A percentile compares a stretch with the other conserved stretches of the same genome.
These are phyloP conservation scores for Temnothorax curvispinosus DNA, from an alignment of 1,140 invertebrate genomes.

Conservation along the genomic window DNA sequence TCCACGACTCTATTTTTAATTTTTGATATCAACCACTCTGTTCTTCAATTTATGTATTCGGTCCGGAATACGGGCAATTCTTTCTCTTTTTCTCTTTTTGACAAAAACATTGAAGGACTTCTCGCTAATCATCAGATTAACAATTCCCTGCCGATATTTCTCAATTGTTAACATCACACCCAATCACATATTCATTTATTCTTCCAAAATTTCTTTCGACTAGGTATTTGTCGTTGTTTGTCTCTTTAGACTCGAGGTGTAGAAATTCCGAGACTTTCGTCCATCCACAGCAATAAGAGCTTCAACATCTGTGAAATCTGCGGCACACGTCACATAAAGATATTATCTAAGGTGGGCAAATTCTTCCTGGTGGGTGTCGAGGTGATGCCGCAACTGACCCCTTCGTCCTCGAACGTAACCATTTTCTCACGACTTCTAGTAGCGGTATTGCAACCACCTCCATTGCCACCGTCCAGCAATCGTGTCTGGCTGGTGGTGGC, in stretches of 20 bases:
- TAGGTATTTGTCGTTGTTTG: neutral
- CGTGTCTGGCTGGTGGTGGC: constrained; percentile 74
- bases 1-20: neutral
- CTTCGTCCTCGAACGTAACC: constrained; percentile 93
- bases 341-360: constrained; percentile 84
- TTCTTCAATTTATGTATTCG: neutral
- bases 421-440: constrained; percentile 89
- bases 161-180: neutral
- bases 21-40: neutral
- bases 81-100: neutral
- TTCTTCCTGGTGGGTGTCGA: constrained; percentile 84
- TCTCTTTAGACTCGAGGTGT: neutral
- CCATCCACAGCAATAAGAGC: neutral
- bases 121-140: neutral
- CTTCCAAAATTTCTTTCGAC: neutral
- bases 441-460: constrained; percentile 70
- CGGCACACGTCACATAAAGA: constrained; percentile 88
- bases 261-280: neutral
- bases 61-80: neutral
- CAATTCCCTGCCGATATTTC: neutral
- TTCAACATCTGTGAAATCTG: neutral
- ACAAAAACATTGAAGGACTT: neutral
- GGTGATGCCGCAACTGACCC: constrained; percentile 76
- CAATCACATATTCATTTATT: neutral
- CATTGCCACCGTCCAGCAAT: constrained; percentile 77